Base-by-base conservation (phyloP, 2,888 invertebrate species). In the Ganaspis brasiliensis region DNA sequence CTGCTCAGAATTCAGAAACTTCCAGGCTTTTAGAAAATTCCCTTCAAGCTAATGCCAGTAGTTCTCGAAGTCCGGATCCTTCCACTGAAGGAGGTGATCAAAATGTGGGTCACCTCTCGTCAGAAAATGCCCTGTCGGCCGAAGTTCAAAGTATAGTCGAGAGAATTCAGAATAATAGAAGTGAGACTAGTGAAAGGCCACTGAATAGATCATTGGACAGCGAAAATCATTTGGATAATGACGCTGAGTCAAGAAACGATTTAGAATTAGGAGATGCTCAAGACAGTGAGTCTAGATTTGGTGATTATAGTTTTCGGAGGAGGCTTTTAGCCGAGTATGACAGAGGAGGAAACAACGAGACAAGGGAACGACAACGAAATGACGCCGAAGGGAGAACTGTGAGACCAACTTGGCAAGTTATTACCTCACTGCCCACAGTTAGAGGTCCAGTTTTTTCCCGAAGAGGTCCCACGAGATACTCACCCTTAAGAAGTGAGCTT, bases 121-220 rank as follows among this genome's bases (percentile, higher is more conserved):
- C 76, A 10, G 74, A 75, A 63, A 76, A 72, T 45, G 73, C 75
- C 4, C 21, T 74, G 0, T 81, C 81, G 0, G 83, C 82, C 12
- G 87, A 87, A 56, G 80, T 88, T 12, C 86, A 84, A 40, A 86
- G 84, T 63, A 87, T 88, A 31, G 82, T 88, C 4, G 85, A 85
- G 40, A 80, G 86, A 55, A 82, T 86, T 24, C 85, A 82, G 14
- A 84, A 79, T 40, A 84, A 81, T 37, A 76, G 72, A 8, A 74
- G 75, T 0, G 61, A 75, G 9, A 75, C 74, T 57, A 74, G 59
- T 14, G 82, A 84, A 8, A 37, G 40, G 8, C 57, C 31, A 1
- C 10, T 16, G 4, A 37, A 63, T 6, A 63, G 40, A 63, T 14
- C 67, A n/a, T 16, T 10, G 24, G 81, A 81, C 4, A 78, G 78